A percentile compares a stretch with the other conserved stretches of the same genome.
These are phyloP conservation scores for Ammodramus savannarum DNA, from an alignment of 2,113 vertebrate species.

Conservation along the genomic window DNA sequence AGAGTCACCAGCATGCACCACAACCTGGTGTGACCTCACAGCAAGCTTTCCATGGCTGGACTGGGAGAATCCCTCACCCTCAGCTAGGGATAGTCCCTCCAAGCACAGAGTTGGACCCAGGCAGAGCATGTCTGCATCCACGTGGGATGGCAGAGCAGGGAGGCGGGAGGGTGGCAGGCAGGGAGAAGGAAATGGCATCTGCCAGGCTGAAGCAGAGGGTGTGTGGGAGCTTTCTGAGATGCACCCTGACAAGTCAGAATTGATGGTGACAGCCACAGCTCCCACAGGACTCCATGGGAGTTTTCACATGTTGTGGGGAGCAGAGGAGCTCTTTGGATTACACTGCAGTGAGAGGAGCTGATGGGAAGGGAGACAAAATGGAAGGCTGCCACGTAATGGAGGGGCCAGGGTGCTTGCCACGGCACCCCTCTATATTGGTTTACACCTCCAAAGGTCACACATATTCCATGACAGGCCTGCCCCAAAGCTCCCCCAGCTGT, in stretches of 20 bases:
- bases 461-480: constrained; percentile 49
- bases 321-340: not conserved
- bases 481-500: not conserved
- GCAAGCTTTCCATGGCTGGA: not conserved
- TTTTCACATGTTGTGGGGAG: not conserved
- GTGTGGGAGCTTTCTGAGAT: not conserved
- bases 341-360: fast-evolving
- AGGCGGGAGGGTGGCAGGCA: not conserved
- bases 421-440: constrained; percentile 43
- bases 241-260: not conserved
- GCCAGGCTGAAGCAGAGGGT: not conserved
- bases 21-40: not conserved
- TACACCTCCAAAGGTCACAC: constrained; percentile 57
- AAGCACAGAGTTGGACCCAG: not conserved
- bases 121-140: not conserved
- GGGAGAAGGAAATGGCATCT: not conserved
- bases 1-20: not conserved
- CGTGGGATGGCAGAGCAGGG: not conserved
- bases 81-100: not conserved
- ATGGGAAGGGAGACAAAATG: constrained; percentile 5
- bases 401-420: not conserved
- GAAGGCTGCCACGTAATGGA: constrained; percentile 1
- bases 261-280: not conserved
- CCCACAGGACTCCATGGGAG: not conserved
- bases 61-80: not conserved